Base-by-base conservation (phyloP, 2,888 invertebrate species). In the Amiota mariae region DNA sequence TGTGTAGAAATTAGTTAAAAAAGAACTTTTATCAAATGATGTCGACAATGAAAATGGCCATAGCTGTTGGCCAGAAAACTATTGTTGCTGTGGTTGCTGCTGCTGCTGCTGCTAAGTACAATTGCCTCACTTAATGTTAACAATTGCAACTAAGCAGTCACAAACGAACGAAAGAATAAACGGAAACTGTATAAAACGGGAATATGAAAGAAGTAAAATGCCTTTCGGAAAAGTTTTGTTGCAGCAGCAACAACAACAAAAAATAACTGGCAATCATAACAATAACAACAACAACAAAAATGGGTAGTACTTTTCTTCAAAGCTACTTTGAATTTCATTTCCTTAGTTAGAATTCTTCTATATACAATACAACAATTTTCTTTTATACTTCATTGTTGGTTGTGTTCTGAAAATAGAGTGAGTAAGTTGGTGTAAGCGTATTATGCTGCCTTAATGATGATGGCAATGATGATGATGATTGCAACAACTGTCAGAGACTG, bases 311-410 rank as follows among this genome's bases (percentile, higher is more conserved):
- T 66, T 66, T 66, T 48, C 20, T 66, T 66, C 20, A 49, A 66
- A 66, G 66, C 66, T 66, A 66, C 66, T 66, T 66, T 66, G 66
- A 66, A 66, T 66, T 66, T 66, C 49, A 66, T 66, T 66, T 66
- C 49, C 66, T 66, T 18, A 36, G 36, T 36, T 36, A 36, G 36
- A 66, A 36, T 49, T 15, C 18, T 66, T 49, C 20, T 48, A 18
- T 18, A 49, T 18, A 15, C 11, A 18, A 11, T 47, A 12, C 46
- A 36, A 6, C 36, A 59, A 18, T 20, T 18, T 20, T 20, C n/a
- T 11, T 24, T n/a, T n/a, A 59, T 9, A 4, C 57, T 20, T n/a
- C 57, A 18, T 57, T 11, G 13, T 57, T 18, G 11, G 59, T 24
- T 59, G 24, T 10, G 8, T n/a, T 59, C 18, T 13, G 18, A 18